Percentiles rank a stretch among this genome's conserved stretches.
Conservation (phyloP, 2,888 invertebrate species). For the Nematopogon swammerdamellus region DNA sequence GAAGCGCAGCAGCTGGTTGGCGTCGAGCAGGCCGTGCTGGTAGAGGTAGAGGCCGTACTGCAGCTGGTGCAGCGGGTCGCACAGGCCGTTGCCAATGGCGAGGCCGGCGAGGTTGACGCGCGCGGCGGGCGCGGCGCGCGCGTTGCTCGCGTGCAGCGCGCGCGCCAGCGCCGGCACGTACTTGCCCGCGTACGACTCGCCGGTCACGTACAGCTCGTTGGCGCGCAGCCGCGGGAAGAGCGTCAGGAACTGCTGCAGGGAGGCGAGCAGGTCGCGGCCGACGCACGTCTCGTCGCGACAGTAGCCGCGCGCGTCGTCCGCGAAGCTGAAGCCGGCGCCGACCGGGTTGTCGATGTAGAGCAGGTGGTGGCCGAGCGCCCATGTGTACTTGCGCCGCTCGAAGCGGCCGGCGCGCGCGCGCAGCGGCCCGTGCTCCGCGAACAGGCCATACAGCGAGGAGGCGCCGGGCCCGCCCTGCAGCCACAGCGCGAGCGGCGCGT, state of each 20-base stretch:
- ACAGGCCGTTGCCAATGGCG: conserved; percentile 77
- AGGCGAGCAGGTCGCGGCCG: conserved; percentile 73
- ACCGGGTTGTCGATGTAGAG: conserved; percentile 93
- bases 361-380: conserved; percentile 75
- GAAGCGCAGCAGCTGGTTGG: conserved; percentile 59
- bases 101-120: conserved; percentile 71
- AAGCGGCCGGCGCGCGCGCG: conserved; percentile 33
- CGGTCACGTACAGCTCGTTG: conserved; percentile 82
- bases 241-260: conserved; percentile 77
- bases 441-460: conserved; percentile 74
- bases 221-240: conserved; percentile 73
- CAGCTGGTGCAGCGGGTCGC: conserved; percentile 75
- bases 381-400: conserved; percentile 67
- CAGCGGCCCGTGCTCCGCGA: conserved; percentile 79
- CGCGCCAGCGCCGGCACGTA: conserved; percentile 74
- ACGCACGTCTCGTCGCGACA: conserved; percentile 77
- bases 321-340: conserved; percentile 90
- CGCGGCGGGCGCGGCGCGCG: conserved; percentile 42
- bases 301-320: conserved; percentile 71
- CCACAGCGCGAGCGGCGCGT: conserved; percentile 77
- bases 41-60: conserved; percentile 77
- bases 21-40: conserved; percentile 70
- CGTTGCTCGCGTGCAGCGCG: conserved; percentile 65
- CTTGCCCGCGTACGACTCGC: conserved; percentile 86
- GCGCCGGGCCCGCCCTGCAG: conserved; percentile 85